phyloP scores from a whole-genome alignment of 2,888 invertebrate species.

The Drosophila crucigera region DNA sequence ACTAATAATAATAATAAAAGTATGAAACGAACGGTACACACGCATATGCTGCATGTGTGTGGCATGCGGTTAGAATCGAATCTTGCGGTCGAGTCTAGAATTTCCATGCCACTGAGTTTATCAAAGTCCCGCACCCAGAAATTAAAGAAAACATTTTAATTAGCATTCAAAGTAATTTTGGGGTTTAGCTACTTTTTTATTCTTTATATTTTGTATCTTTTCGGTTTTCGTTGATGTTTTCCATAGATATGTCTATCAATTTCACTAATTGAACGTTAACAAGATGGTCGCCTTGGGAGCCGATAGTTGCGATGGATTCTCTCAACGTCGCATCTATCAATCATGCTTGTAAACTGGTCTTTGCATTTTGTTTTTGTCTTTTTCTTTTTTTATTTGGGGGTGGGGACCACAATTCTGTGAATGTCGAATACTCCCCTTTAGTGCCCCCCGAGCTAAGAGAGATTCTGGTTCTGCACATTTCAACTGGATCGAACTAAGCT shows the following conservation, averaged over 20 bases:
- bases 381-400: conserved; percentile 13
- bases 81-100: conserved; percentile 52
- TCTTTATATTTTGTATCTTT: conserved; percentile 16
- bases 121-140: conserved; percentile 39
- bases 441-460: conserved; percentile 26
- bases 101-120: conserved; percentile 69
- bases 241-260: conserved; percentile 77
- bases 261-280: conserved; percentile 80
- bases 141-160: conserved; percentile 66
- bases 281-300: conserved; percentile 57
- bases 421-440: conserved; percentile 42
- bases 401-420: not conserved
- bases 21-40: conserved; percentile 61
- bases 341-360: conserved; percentile 57
- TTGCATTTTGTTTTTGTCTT: conserved; percentile 6
- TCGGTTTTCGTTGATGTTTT: conserved; percentile 48
- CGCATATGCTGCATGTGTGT: conserved; percentile 52
- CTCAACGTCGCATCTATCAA: conserved; percentile 63
- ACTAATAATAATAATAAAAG: conserved; percentile 10
- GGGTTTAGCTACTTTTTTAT: conserved; percentile 24
- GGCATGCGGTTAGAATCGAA: conserved; percentile 68
- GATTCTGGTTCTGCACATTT: conserved; percentile 17
- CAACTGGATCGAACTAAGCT: conserved; percentile 2
- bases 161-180: conserved; percentile 69
- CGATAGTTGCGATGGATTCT: conserved; percentile 45